Percentiles rank a stretch among this genome's conserved stretches.
phyloP scores from a whole-genome alignment of 1,140 invertebrate species.

The Cydia strobilella region DNA sequence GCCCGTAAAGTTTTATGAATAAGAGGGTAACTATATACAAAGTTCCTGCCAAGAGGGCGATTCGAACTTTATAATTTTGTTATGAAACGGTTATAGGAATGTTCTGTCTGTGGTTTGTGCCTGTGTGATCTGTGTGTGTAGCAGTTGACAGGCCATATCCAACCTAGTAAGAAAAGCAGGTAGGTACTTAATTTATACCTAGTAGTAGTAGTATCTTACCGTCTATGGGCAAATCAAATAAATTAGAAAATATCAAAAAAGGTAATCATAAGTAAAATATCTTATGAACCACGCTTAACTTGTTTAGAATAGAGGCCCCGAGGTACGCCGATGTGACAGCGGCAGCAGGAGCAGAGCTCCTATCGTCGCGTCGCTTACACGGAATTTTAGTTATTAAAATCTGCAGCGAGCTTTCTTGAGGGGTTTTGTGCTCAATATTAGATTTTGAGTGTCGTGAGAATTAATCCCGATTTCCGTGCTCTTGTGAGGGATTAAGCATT shows the following conservation, averaged over 20 bases:
- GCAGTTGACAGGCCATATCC: too few species aligned
- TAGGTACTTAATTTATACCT: too few species aligned
- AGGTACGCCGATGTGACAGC: neutral
- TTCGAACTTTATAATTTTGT: too few species aligned
- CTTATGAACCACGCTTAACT: neutral
- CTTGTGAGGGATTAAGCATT: neutral
- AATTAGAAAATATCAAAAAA: neutral
- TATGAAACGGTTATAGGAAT: too few species aligned
- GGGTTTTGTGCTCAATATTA: conserved; percentile 29
- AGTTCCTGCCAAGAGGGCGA: too few species aligned
- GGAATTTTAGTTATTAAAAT: conserved; percentile 32
- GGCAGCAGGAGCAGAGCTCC: too few species aligned
- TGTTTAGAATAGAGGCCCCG: conserved; percentile 7
- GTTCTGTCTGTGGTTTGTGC: too few species aligned
- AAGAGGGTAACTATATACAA: too few species aligned
- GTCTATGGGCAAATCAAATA: neutral
- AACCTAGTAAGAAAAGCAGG: too few species aligned
- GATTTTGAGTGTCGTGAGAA: conserved; percentile 16
- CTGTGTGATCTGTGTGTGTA: too few species aligned
- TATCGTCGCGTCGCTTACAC: conserved; percentile 29
- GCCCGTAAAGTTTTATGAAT: too few species aligned
- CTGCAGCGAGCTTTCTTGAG: conserved; percentile 28
- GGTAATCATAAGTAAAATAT: neutral
- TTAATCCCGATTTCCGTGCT: neutral
- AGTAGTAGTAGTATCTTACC: too few species aligned